Evolutionary conservation across 2,113 vertebrate genomes (phyloP).

Genomic region (Otus sunia): DNA sequence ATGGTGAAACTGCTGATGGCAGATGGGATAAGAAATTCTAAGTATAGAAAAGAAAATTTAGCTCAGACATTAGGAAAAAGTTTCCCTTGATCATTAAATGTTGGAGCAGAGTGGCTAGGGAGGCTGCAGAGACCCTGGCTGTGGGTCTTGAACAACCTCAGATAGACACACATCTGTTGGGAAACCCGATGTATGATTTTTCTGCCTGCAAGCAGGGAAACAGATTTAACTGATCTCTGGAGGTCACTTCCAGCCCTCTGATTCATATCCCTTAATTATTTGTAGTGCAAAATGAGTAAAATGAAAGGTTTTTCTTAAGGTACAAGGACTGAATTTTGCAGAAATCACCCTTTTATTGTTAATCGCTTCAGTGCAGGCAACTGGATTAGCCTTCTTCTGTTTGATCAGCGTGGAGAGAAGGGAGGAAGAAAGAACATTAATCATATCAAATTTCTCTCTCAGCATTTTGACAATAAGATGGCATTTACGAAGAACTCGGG

Average conservation of each 20-base stretch:
- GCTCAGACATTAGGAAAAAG: not conserved
- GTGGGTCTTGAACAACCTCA: not conserved
- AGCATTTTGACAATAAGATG: conserved; percentile 41
- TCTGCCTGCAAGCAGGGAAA: not conserved
- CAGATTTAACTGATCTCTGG: not conserved
- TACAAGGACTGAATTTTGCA: not conserved
- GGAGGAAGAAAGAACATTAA: conserved; percentile 4
- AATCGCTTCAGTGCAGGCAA: not conserved
- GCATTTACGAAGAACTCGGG: conserved; percentile 27
- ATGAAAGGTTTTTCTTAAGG: not conserved
- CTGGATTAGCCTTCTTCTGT: not conserved
- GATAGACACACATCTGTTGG: not conserved
- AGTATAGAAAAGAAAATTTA: not conserved
- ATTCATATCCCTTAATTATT: not conserved
- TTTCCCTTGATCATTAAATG: not conserved
- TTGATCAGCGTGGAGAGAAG: not conserved
- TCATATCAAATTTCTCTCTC: not conserved
- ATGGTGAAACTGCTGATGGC: not conserved
- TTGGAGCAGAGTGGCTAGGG: not conserved
- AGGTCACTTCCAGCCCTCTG: not conserved
- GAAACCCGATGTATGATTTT: not conserved
- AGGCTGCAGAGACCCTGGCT: not conserved
- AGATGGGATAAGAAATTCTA: not conserved
- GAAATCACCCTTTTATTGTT: not conserved
- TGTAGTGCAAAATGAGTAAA: not conserved